Base-by-base conservation (phyloP, 2,113 vertebrate species). In the Ophiodon elongatus region DNA sequence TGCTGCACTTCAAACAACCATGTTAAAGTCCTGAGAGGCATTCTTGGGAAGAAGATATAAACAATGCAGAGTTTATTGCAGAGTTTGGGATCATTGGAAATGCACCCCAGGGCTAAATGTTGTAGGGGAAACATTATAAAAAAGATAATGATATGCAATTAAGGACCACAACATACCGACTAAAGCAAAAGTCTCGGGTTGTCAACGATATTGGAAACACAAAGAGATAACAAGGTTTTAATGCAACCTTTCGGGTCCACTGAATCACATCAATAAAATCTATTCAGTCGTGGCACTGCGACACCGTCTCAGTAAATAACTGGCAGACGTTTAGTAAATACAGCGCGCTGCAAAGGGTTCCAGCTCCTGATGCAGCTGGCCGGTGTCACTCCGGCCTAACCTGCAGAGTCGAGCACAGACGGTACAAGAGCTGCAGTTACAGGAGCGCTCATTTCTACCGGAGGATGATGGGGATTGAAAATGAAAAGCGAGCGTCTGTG, bases 401-500 rank as follows among this genome's bases (percentile, higher is more conserved):
- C 50, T 25, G 27, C 68, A 62, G 33, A 2, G 6, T 39, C 0
- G 7, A 39, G 39, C 0, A 31, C 21, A 56, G 67, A 69, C 33
- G 11, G 45, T 33, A 1, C 2, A 62, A 59, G n/a, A 50, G 39
- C 10, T 60, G 43, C 15, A 17, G 45, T 31, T 21, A 13, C 56
- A 4, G 56, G 6, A 65, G 76, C 29, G 50, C 66, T 47, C 6
- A 4, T 19, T 59, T 68, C 62, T 13, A 23, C 29, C 29, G 15
- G 35, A 72, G 31, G 59, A 29, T 3, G 60, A 83, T 1, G 52
- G 56, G 15, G 39, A 68, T 21, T 25, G 76, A 66, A 69, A 72
- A 69, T 14, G 45, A 75, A 73, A 81, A 66, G 68, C 29, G 17
- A 64, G 39, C 57, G 56, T 65, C 47, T 80, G 76, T 43, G 82